Evolutionary conservation across 2,888 invertebrate genomes (phyloP).

Genomic region (Ganaspis brasiliensis): DNA sequence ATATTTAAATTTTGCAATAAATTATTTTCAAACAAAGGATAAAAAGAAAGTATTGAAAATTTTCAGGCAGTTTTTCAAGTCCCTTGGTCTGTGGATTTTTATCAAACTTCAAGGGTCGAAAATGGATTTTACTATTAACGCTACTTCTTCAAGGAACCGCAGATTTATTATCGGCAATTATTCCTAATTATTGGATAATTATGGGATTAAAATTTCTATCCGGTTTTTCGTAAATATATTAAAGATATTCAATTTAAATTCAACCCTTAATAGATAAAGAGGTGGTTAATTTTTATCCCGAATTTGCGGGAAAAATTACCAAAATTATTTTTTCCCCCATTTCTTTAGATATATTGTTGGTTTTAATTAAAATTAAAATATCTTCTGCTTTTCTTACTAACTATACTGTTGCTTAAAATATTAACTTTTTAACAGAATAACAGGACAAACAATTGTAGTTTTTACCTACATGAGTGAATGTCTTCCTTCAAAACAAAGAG

Average conservation of each 20-base stretch:
- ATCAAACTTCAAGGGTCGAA: background rate
- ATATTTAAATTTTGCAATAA: too few relatives aligned
- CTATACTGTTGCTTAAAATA: too few relatives aligned
- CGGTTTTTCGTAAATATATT: background rate
- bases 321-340: too few relatives aligned
- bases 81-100: background rate
- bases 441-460: slow-evolving; percentile 89
- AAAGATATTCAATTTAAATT: slow-evolving; percentile 71
- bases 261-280: too few relatives aligned
- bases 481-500: slow-evolving; percentile 88
- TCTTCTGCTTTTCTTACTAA: too few relatives aligned
- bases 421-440: slow-evolving; percentile 83
- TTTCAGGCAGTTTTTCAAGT: background rate
- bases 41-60: background rate
- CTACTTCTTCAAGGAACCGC: background rate
- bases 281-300: too few relatives aligned
- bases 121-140: background rate
- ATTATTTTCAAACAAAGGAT: background rate
- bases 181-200: background rate
- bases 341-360: too few relatives aligned
- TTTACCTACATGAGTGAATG: slow-evolving; percentile 92
- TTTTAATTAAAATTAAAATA: too few relatives aligned
- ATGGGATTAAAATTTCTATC: background rate
- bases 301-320: too few relatives aligned
- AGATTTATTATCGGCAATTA: background rate